Base-by-base conservation (phyloP, 1,140 invertebrate genomes). In the Cydia pomonella region DNA sequence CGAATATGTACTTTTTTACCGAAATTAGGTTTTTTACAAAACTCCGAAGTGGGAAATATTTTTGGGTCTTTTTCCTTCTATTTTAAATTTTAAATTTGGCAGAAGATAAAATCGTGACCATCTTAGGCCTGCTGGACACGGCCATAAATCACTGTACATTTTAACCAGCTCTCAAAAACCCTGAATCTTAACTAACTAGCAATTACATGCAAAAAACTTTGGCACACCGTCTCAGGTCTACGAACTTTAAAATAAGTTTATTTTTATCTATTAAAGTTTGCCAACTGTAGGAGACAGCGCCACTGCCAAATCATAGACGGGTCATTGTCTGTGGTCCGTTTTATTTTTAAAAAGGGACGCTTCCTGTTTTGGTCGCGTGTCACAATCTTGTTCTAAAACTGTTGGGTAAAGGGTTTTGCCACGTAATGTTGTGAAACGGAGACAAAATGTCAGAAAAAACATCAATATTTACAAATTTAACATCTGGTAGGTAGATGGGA, bases 281-380 rank as follows among this genome's bases (percentile, higher is more conserved):
- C 33, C 64, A 69, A 69, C 27, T 33, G 64, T 18, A 29, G 27
- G n/a, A 50, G n/a, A 25, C 64, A 33, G 33, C 64, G 29, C 64
- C 64, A 29, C 18, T 69, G 64, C 64, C 64, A 69, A 69, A 69
- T 66, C 63, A 66, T 66, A 66, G 29, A 38, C 27, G 64, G 64
- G 64, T 69, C 64, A 69, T 69, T 69, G 64, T 69, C 64, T 69
- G 64, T 69, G 64, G 64, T 69, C 16, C 0, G 27, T 29, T 69
- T 41, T 16, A 38, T 44, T 38, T 18, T 10, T 41, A 69, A 69
- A 69, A 69, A 69, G 12, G 64, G 64, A 69, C 27, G 27, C 27
- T 64, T 33, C 12, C 59, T 63, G 63, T 66, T 66, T 29, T 66
- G 13, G 63, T 29, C 63, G 27, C 63, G 63, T 29, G 25, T 4